A percentile compares a stretch with the other conserved stretches of the same genome.
Conservation (phyloP, 2,888 invertebrate genomes). For the Anticlea derivata region DNA sequence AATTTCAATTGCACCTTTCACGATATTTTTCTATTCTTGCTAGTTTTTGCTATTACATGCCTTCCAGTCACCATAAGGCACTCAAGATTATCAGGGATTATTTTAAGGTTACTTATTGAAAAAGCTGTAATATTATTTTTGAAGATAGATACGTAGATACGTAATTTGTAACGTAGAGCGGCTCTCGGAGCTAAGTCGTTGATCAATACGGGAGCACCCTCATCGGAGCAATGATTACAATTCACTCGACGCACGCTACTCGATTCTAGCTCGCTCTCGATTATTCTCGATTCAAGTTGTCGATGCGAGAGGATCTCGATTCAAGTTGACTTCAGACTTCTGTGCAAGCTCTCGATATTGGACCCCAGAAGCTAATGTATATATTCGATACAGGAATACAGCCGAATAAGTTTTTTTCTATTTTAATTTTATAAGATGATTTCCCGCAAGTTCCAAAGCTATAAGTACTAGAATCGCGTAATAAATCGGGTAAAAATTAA, state of each 20-base stretch:
- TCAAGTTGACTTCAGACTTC: slow-evolving; percentile 8
- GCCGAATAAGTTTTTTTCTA: slow-evolving; percentile 1
- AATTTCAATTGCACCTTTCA: no score
- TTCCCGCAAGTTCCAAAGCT: no score
- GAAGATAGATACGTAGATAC: not conserved
- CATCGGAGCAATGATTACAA: slow-evolving; percentile 28
- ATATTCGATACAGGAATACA: slow-evolving; percentile 3
- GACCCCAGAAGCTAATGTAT: not conserved
- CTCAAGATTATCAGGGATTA: no score
- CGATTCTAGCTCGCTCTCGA: slow-evolving; percentile 20
- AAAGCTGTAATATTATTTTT: no score
- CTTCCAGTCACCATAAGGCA: no score
- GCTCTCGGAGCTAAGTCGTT: slow-evolving; percentile 6
- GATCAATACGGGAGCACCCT: slow-evolving; percentile 13
- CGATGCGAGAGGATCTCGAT: not conserved
- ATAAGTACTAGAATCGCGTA: no score
- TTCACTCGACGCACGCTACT: slow-evolving; percentile 30
- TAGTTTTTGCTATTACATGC: no score
- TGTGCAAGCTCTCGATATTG: slow-evolving; percentile 5
- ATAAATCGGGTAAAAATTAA: no score
- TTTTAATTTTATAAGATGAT: no score
- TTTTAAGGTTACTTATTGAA: no score
- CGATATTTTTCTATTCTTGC: no score
- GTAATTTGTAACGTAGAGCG: not conserved
- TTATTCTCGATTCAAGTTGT: slow-evolving; percentile 16